Evolutionary conservation across 2,888 invertebrate genomes (phyloP), one percentile per base, ranked within the genome.

Genomic region (Smittia sp.): DNA sequence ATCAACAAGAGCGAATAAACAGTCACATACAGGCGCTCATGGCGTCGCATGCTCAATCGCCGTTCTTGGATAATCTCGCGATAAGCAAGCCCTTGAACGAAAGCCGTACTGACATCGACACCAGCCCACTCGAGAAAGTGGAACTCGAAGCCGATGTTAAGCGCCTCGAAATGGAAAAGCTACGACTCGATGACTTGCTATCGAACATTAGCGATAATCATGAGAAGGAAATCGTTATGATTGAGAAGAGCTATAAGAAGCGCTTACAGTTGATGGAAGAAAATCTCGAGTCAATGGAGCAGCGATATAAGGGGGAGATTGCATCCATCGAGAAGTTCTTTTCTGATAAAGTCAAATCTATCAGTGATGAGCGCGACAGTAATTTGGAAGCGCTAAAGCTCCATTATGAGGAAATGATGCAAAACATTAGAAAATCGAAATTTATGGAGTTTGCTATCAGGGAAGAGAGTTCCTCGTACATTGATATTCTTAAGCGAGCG

Each of bases 1-100:
- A 78, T 3, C 82, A 83, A 74, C 82, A 83, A 73, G 80, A 82
- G 3, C 78, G 83, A 1, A 82, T 83, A 13, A 82, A 80, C 74
- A 77, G 79, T 39, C 81, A 83, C 41, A 78, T 83, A 7, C 81
- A 83, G 20, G 32, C 75, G 2, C 76, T 83, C 75, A 79, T 82
- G 80, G 72, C 72, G 15, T 76, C 78, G 0, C 81, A 81, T 1
- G 73, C 76, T 52, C 41, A 15, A 25, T 6, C 24, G 4, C 15
- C 65, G 24, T 63, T 32, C 38, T 27, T 24, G 24, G 54, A 63
- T 32, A 72, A 32, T 62, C 41, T 41, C 15, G 24, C 25, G 63
- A 58, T 58, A 58, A 58, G 22, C 22, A 58, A 22, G 13, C 52
- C 24, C 46, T 39, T 6, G 65, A 74, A 15, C 58, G 20, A 52